Evolutionary conservation across 1,140 invertebrate species (phyloP).

Genomic region (Protaetia brevitarsis): DNA sequence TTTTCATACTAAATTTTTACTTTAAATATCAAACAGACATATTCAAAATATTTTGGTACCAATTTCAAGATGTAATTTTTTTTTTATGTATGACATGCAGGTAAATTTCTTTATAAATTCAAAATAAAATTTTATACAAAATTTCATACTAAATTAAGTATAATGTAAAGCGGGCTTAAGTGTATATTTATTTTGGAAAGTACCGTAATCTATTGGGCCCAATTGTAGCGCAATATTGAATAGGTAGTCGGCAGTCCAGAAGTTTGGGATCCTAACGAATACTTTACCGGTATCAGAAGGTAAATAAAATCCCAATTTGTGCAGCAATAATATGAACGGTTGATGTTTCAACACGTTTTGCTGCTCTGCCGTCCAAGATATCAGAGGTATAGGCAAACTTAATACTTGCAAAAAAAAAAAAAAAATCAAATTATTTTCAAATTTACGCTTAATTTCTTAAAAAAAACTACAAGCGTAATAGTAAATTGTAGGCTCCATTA

Average conservation of each 20-base stretch:
- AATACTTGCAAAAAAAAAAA: conserved; percentile 57
- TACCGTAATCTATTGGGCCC: conserved; percentile 60
- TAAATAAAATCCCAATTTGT: conserved; percentile 70
- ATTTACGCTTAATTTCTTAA: too few relatives aligned
- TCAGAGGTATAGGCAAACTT: conserved; percentile 67
- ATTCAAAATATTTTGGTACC: too few relatives aligned
- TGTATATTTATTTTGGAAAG: too few relatives aligned
- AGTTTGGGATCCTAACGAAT: conserved; percentile 71
- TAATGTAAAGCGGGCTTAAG: too few relatives aligned
- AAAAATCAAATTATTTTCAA: too few relatives aligned
- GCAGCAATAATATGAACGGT: conserved; percentile 67
- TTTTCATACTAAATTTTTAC: too few relatives aligned
- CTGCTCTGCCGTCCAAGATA: conserved; percentile 72
- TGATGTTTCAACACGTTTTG: conserved; percentile 60
- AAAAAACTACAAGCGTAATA: conserved; percentile 6
- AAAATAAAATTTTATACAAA: too few relatives aligned
- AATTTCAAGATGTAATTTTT: too few relatives aligned
- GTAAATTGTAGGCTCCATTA: not conserved
- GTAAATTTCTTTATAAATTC: too few relatives aligned
- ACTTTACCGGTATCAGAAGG: conserved; percentile 65
- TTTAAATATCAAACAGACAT: too few relatives aligned
- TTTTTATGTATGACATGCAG: too few relatives aligned
- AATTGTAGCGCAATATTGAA: conserved; percentile 64
- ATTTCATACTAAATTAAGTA: too few relatives aligned
- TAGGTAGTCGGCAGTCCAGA: conserved; percentile 67